Evolutionary conservation across 2,888 invertebrate genomes (phyloP).

Genomic region (Halictus quadricinctus): DNA sequence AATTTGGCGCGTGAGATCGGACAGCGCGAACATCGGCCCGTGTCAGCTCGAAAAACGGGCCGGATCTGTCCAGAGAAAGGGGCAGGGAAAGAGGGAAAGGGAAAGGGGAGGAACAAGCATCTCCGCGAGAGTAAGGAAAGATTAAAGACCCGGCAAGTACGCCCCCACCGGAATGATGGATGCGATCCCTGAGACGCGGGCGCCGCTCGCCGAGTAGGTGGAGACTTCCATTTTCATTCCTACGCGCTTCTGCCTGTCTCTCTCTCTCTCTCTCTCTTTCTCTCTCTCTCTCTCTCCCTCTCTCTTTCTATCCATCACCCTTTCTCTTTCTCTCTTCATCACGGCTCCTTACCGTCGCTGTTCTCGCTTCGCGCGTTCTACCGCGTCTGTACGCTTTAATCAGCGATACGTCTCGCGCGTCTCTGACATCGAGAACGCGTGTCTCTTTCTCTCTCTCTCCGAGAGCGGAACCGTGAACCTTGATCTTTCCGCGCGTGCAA

Average conservation of each 20-base stretch:
- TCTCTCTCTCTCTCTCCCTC: neutral
- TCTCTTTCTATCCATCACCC: conserved; percentile 16
- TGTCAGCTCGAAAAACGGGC: conserved; percentile 37
- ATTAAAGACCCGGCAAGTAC: conserved; percentile 81
- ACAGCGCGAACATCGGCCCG: conserved; percentile 4
- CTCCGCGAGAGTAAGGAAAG: conserved; percentile 74
- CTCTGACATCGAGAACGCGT: neutral
- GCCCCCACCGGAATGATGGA: conserved; percentile 82
- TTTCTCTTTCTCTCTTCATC: neutral
- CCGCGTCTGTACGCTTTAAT: conserved; percentile 53
- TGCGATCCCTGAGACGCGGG: conserved; percentile 77
- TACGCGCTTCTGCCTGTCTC: conserved; percentile 63
- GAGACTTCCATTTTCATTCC: conserved; percentile 81
- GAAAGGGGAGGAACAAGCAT: conserved; percentile 56
- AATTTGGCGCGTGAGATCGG: conserved; percentile 32
- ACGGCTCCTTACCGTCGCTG: neutral
- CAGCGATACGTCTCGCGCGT: conserved; percentile 35
- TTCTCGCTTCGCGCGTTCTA: conserved; percentile 32
- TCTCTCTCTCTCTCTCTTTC: neutral
- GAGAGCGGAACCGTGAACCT: conserved; percentile 1
- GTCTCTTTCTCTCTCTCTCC: neutral
- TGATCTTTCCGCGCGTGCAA: neutral
- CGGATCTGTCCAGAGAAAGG: neutral
- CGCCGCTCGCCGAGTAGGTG: conserved; percentile 76
- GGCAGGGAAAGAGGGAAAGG: conserved; percentile 20